Percentiles rank a stretch among this genome's conserved stretches.
Conservation (phyloP, 2,797 vertebrate species). For the Rhinogobio ventralis region DNA sequence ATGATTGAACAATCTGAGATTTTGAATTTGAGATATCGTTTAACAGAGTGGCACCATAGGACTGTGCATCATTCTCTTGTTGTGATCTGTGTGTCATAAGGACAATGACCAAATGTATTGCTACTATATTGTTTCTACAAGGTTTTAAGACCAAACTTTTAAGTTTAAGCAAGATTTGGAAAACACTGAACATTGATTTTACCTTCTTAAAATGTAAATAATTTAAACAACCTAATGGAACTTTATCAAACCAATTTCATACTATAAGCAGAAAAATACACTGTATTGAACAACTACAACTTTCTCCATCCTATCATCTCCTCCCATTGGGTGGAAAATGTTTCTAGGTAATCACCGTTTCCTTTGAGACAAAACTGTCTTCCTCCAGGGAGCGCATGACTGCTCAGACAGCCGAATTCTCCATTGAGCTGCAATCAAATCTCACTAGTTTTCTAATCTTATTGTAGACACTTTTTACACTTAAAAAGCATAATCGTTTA, state of each 20-base stretch:
- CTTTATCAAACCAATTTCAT: background rate
- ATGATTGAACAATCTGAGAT: slow-evolving; percentile 6
- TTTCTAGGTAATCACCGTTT: background rate
- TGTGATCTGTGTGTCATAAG: background rate
- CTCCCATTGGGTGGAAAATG: background rate
- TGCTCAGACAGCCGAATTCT: background rate
- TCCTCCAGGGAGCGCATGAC: slow-evolving; percentile 10
- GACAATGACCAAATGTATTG: background rate
- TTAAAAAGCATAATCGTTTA: background rate
- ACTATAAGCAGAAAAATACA: background rate
- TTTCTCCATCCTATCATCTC: background rate
- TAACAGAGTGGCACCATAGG: background rate
- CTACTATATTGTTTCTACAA: background rate
- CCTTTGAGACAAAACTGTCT: background rate
- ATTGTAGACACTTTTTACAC: background rate
- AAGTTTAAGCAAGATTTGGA: background rate
- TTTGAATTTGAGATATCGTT: slow-evolving; percentile 4
- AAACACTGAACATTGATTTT: background rate
- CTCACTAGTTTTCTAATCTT: background rate
- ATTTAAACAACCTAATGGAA: background rate
- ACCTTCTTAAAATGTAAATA: background rate
- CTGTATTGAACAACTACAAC: background rate
- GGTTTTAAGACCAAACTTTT: background rate
- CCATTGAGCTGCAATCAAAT: background rate
- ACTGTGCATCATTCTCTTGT: background rate